phyloP scores from a whole-genome alignment of 2,797 vertebrate species.

The Loris lydekkerianus region DNA sequence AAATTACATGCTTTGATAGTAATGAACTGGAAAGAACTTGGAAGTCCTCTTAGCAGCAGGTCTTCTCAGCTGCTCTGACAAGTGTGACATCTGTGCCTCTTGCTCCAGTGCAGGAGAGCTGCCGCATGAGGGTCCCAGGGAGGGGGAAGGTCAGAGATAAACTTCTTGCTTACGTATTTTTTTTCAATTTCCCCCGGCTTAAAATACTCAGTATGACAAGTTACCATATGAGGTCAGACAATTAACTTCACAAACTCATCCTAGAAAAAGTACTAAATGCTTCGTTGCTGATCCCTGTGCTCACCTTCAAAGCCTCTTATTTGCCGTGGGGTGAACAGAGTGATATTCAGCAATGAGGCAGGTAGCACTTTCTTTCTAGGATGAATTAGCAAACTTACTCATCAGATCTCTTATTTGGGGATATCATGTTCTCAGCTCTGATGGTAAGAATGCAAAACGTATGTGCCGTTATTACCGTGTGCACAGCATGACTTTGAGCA shows the following conservation, averaged over 20 bases:
- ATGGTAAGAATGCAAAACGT: neutral
- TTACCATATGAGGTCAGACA: neutral
- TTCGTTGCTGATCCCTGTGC: no score
- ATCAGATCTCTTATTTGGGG: neutral
- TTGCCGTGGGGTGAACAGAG: no score
- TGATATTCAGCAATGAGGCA: no score
- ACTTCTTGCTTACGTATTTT: neutral
- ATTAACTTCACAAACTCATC: no score
- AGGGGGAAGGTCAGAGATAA: neutral
- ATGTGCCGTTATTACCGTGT: neutral
- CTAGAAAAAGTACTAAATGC: no score
- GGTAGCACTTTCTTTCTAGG: no score
- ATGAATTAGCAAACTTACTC: no score
- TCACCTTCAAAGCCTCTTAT: no score
- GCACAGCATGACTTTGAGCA: neutral
- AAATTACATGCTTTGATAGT: neutral
- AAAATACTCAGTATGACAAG: neutral
- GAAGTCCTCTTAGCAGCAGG: neutral
- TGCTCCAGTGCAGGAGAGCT: neutral
- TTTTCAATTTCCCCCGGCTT: neutral
- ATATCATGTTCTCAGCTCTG: neutral
- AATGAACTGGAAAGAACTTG: neutral
- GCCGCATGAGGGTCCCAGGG: neutral
- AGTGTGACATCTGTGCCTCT: neutral
- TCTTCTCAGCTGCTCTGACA: neutral